Evolutionary conservation across 1,140 invertebrate species (phyloP).

Genomic region (Hyposmocoma kahamanoa): DNA sequence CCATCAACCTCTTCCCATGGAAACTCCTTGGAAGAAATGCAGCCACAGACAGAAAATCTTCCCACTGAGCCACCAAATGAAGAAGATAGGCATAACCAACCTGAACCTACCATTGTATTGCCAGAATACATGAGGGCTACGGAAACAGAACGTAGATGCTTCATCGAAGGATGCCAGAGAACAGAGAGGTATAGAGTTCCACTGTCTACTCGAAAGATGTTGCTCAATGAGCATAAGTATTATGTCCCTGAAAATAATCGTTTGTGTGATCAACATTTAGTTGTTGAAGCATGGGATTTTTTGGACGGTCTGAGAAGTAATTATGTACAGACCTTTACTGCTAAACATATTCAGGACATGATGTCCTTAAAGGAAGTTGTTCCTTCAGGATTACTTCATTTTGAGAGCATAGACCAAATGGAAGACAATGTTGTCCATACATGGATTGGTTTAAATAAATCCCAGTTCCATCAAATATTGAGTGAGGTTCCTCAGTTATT

Average conservation of each 20-base stretch:
- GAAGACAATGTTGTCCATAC: conserved; percentile 12
- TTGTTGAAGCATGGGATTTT: conserved; percentile 6
- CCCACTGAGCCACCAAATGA: too few species aligned
- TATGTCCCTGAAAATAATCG: conserved; percentile 18
- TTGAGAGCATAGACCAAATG: not conserved
- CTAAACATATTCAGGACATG: conserved; percentile 15
- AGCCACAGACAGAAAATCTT: conserved; percentile 4
- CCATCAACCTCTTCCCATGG: conserved; percentile 14
- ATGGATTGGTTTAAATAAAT: conserved; percentile 19
- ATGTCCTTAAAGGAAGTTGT: conserved; percentile 5
- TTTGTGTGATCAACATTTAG: conserved; percentile 10
- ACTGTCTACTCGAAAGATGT: conserved; percentile 7
- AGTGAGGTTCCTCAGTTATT: conserved; percentile 7
- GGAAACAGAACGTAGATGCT: conserved; percentile 17
- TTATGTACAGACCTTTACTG: conserved; percentile 18
- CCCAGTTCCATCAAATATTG: conserved; percentile 15
- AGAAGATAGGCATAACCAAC: conserved; percentile 12
- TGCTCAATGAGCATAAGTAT: conserved; percentile 18
- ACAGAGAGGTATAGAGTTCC: too few species aligned
- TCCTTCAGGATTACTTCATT: not conserved
- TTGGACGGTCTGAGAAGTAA: conserved; percentile 12
- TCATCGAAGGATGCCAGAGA: conserved; percentile 16
- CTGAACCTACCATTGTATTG: conserved; percentile 12
- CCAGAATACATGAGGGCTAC: conserved; percentile 14
- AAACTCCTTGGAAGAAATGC: conserved; percentile 1